Base-by-base conservation (phyloP, 2,888 invertebrate species). In the Lithosia quadra region DNA sequence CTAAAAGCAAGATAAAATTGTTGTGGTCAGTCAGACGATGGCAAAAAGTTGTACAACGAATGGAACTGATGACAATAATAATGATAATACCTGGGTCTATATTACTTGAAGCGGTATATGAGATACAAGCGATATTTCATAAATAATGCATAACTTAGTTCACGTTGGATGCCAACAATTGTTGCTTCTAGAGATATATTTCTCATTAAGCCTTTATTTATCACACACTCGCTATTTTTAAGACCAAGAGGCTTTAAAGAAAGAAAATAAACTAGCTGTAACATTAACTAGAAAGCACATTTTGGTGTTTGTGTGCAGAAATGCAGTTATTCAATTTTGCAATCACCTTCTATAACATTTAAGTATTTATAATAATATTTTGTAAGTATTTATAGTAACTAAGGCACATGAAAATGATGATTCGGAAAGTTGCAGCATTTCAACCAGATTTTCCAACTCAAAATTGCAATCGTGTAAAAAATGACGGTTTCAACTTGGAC, bases 91-190 rank as follows among this genome's bases (percentile, higher is more conserved):
- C 83, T 83, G 75, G 78, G 81, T 81, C 76, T 82, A 77, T 85
- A 85, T 82, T 86, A 86, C 85, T 84, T 83, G 73, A 71, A 68
- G 84, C 85, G 85, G 87, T 89, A 87, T 89, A 87, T 86, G 85
- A 85, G 84, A 83, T 81, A 85, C 86, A 83, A 88, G 87, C 86
- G 86, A 86, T 92, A 93, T 93, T 91, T 93, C 93, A 94, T 94
- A 94, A 94, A 94, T 94, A 92, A 94, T 94, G 94, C 94, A 94
- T 94, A 91, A 86, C 88, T 85, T 86, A 86, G 86, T 84, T 93
- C 93, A 94, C 90, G 92, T 87, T 84, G 90, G n/a, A 90, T 90
- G 88, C 89, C 90, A 90, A 91, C 90, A 92, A 91, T 93, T 92
- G 93, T 91, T 91, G 90, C 91, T 88, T 83, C 83, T 82, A 83